Base-by-base conservation (phyloP, 2,797 vertebrate genomes). In the Lutjanus argentimaculatus region DNA sequence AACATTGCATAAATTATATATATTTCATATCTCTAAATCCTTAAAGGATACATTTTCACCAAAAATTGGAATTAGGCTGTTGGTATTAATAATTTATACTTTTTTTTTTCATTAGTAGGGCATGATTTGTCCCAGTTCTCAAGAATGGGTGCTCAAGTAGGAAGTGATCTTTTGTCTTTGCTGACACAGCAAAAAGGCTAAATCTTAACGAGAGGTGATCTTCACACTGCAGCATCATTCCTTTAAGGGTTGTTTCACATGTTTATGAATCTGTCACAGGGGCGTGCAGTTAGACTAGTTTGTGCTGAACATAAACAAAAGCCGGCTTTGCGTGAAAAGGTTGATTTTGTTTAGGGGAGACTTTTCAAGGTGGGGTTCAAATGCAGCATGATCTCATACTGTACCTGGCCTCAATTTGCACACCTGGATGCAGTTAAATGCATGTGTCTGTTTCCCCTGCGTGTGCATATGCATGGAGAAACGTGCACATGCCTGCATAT, bases 211-310 rank as follows among this genome's bases (percentile, higher is more conserved):
- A 70, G 48, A 58, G 55, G 48, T 72, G 62, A 51, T 85, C 66
- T 25, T 74, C 13, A 14, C 57, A 16, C 46, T 14, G 75, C 69
- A 4, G 15, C 71, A 65, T 70, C 22, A 69, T 43, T 69, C 66
- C 62, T 62, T 66, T 52, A 30, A 71, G 59, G 58, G 13, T 48
- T 62, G 43, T 64, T 74, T 83, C 45, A 67, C 25, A 12, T 1
- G 10, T 71, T 58, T 79, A 58, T 25, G 77, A 80, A 83, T 85
- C 75, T 84, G 72, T 79, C 73, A 55, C 22, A 12, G 55, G 17
- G 21, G 77, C 13, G 2, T 77, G 76, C 19, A 15, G 42, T 72
- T 52, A 63, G 66, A 77, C 67, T 52, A 57, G 56, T 80, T 74
- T 75, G 63, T 5, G 5, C 55, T 76, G 63, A 40, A 65, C 25